Evolutionary conservation across 2,888 invertebrate genomes (phyloP).

Genomic region (Homarus gammarus): DNA sequence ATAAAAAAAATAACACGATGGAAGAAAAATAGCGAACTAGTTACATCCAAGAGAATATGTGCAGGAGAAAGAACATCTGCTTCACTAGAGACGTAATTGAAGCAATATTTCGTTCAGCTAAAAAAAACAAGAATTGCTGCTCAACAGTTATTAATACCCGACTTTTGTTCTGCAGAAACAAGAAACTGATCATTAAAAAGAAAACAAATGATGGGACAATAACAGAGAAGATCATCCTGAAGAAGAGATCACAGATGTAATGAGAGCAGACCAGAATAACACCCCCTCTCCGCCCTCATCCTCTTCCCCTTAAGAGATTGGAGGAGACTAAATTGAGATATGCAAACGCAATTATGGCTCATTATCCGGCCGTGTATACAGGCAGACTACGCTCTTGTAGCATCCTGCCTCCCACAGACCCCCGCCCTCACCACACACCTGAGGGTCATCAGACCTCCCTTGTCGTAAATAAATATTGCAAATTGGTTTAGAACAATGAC

Average conservation of each 20-base stretch:
- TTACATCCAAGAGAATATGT: no score
- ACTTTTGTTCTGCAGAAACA: no score
- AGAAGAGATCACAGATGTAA: not conserved
- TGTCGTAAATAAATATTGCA: conserved; percentile 40
- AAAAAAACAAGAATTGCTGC: no score
- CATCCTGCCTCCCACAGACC: not conserved
- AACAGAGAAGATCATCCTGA: not conserved
- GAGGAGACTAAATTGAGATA: not conserved
- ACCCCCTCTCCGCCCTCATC: no score
- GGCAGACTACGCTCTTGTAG: not conserved
- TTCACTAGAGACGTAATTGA: no score
- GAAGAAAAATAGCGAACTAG: no score
- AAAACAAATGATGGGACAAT: no score
- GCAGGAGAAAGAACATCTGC: not conserved
- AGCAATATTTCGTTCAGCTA: no score
- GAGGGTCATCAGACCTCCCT: not conserved
- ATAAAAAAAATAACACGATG: no score
- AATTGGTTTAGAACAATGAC: conserved; percentile 21
- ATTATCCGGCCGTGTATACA: not conserved
- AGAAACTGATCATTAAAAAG: no score
- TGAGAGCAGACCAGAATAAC: not conserved
- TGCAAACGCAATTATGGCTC: conserved; percentile 6
- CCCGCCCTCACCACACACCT: not conserved
- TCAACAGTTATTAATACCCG: no score
- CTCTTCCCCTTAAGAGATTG: not conserved